These are phyloP conservation scores for Cheumatopsyche charites DNA, from an alignment of 1,140 invertebrate genomes.

Conservation along the genomic window DNA sequence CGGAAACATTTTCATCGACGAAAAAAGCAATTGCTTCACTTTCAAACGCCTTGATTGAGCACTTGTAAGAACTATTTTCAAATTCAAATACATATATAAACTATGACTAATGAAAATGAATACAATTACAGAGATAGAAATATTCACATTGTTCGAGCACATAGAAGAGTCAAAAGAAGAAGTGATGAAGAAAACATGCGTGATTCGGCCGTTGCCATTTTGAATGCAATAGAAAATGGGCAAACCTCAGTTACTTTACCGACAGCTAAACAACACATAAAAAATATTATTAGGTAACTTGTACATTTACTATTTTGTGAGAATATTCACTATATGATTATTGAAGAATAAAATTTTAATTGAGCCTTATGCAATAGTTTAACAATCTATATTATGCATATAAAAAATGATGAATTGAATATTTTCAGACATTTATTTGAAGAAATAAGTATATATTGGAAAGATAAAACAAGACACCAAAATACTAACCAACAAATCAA, in stretches of 20 bases:
- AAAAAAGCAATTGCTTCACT: constrained; percentile 31
- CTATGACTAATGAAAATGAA: background rate
- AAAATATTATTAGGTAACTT: constrained; percentile 43
- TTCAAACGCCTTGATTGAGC: constrained; percentile 41
- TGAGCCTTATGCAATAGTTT: too few species aligned
- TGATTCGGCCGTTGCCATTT: constrained; percentile 40
- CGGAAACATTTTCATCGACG: constrained; percentile 34
- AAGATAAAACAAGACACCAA: constrained; percentile 43
- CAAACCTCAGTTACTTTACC: constrained; percentile 39
- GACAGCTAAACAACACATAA: constrained; percentile 44
- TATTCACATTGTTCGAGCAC: constrained; percentile 35
- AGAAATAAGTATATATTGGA: constrained; percentile 41
- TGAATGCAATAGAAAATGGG: constrained; percentile 42
- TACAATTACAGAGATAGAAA: constrained; percentile 27
- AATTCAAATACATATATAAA: background rate
- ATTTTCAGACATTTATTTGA: constrained; percentile 36
- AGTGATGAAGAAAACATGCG: constrained; percentile 35
- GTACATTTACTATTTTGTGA: background rate
- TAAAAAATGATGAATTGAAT: too few species aligned
- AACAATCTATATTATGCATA: too few species aligned
- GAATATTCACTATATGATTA: too few species aligned
- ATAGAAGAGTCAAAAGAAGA: constrained; percentile 15
- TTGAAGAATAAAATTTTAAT: too few species aligned
- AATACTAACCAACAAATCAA: constrained; percentile 11
- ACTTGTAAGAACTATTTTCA: constrained; percentile 17